phyloP scores from a whole-genome alignment of 2,797 vertebrate genomes.

The Gymnodraco acuticeps region DNA sequence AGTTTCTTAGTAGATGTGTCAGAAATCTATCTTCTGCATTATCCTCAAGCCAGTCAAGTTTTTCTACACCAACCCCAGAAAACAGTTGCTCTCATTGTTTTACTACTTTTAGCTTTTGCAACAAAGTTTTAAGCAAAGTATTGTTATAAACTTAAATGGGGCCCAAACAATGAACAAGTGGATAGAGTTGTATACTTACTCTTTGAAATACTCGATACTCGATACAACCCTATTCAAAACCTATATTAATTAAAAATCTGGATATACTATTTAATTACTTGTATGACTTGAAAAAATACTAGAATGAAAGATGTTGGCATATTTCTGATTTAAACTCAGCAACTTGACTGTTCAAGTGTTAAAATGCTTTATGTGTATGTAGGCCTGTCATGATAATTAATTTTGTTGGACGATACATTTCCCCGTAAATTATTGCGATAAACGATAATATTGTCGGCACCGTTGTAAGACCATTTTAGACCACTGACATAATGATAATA shows the following conservation, averaged over 20 bases:
- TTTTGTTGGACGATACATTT: too few relatives aligned
- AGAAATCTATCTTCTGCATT: background rate
- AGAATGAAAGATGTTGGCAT: background rate
- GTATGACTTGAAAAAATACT: background rate
- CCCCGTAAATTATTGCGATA: too few relatives aligned
- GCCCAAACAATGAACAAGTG: background rate
- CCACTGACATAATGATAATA: too few relatives aligned
- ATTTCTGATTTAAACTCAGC: background rate
- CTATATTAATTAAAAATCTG: background rate
- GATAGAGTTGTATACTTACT: background rate
- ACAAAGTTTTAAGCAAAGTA: too few relatives aligned
- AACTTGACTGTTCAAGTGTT: background rate
- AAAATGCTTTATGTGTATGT: background rate
- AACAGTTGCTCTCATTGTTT: background rate
- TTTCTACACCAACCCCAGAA: background rate
- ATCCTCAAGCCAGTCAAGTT: background rate
- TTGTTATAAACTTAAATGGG: too few relatives aligned
- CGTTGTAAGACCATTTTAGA: too few relatives aligned
- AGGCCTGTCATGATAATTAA: too few relatives aligned
- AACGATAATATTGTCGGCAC: too few relatives aligned
- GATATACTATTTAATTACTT: background rate
- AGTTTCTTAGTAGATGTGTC: background rate
- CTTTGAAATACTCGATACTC: background rate
- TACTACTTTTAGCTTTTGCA: background rate
- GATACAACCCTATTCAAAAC: background rate